phyloP scores from a whole-genome alignment of 1,140 invertebrate genomes.

The Drosophila saltans region DNA sequence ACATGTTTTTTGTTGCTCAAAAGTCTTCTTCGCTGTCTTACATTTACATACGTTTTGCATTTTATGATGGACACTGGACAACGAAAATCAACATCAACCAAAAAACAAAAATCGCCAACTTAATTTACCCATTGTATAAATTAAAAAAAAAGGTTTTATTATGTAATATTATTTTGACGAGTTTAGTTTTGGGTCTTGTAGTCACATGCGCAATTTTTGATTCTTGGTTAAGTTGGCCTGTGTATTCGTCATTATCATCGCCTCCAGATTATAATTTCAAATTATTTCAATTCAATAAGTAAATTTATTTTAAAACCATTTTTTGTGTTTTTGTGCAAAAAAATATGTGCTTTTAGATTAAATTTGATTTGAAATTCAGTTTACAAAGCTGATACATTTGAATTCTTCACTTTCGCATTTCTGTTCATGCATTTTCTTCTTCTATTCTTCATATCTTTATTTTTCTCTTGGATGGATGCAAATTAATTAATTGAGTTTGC shows the following conservation, averaged over 20 bases:
- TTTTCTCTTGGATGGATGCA: conserved; percentile 65
- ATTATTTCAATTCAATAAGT: conserved; percentile 38
- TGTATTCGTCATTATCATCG: conserved; percentile 16
- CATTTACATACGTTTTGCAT: conserved; percentile 63
- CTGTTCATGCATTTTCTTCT: conserved; percentile 13
- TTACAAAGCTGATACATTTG: conserved; percentile 69
- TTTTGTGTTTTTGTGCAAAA: conserved; percentile 69
- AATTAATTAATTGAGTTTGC: conserved; percentile 63
- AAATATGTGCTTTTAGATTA: conserved; percentile 69
- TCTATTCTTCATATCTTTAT: conserved; percentile 29
- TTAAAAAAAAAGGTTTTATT: not conserved
- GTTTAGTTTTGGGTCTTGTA: not conserved
- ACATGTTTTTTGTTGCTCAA: conserved; percentile 80
- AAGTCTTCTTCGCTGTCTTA: conserved; percentile 79
- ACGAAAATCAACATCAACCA: not conserved
- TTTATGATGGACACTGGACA: conserved; percentile 31
- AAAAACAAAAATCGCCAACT: conserved; percentile 1
- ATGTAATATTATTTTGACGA: not conserved
- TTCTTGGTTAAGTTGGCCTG: not conserved
- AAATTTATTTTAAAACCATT: conserved; percentile 55
- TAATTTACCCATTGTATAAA: not conserved
- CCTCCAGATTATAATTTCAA: conserved; percentile 41
- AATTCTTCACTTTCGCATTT: conserved; percentile 41
- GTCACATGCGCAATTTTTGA: not conserved
- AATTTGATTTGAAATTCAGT: conserved; percentile 81